These are phyloP conservation scores for Mystacornis crossleyi DNA, from an alignment of 2,113 vertebrate species.

Conservation along the genomic window DNA sequence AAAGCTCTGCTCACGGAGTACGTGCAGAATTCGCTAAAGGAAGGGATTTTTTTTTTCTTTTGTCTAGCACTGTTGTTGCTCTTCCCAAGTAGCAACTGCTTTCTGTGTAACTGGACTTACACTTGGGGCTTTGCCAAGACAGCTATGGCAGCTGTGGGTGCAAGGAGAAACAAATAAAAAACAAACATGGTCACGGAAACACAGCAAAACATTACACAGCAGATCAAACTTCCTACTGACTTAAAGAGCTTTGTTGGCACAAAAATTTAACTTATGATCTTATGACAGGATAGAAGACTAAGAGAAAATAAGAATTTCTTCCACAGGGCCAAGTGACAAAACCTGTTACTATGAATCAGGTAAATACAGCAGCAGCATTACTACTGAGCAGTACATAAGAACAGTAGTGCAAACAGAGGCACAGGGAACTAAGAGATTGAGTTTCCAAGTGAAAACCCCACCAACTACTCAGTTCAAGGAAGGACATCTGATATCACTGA, in stretches of 20 bases:
- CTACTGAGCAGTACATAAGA: not conserved
- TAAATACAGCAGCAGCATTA: not conserved
- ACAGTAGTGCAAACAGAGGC: not conserved
- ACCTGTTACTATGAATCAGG: not conserved
- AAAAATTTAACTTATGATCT: not conserved
- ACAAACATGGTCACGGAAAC: not conserved
- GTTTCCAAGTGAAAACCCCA: not conserved
- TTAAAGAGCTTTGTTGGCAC: not conserved
- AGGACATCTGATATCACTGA: not conserved
- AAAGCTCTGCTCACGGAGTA: not conserved
- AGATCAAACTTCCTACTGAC: not conserved
- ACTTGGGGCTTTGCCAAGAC: not conserved
- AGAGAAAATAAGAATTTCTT: not conserved
- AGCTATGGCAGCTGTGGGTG: not conserved
- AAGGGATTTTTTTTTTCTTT: not conserved
- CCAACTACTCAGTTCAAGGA: not conserved
- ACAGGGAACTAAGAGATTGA: not conserved
- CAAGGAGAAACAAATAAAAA: not conserved
- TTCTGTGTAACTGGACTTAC: not conserved
- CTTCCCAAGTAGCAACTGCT: not conserved
- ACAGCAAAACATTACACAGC: not conserved
- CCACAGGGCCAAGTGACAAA: not conserved
- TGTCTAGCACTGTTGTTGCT: not conserved
- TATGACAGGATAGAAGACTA: not conserved
- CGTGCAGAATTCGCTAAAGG: rapidly evolving